Conservation (phyloP, 2,797 vertebrate species). For the Anabas testudineus region DNA sequence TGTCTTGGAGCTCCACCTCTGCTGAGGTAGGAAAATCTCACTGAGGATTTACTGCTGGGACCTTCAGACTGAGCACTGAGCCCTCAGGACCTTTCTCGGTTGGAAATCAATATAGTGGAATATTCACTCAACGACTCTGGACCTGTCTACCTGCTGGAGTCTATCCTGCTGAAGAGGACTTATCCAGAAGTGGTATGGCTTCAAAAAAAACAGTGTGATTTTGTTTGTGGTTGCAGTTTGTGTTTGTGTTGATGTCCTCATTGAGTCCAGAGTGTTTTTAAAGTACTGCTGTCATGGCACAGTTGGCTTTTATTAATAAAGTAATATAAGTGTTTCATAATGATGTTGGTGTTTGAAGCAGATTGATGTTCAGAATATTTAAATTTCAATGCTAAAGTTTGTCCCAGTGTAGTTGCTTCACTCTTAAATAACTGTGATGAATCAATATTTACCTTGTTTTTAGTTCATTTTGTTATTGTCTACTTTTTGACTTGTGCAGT, state of each 20-base stretch:
- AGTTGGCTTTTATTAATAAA: background rate
- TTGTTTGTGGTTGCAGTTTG: conserved; percentile 6
- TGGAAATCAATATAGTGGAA: conserved; percentile 54
- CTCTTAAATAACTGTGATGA: background rate
- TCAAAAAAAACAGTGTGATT: conserved; percentile 14
- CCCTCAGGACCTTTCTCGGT: conserved; percentile 23
- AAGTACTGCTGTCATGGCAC: background rate
- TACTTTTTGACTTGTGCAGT: conserved; percentile 66
- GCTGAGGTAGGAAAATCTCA: conserved; percentile 68
- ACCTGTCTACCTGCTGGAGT: conserved; percentile 35
- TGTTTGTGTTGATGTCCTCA: background rate
- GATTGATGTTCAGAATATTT: background rate
- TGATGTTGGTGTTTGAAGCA: background rate
- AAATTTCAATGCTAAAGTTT: background rate
- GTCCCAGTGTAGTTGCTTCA: background rate
- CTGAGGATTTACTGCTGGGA: conserved; percentile 64
- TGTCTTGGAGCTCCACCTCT: conserved; percentile 63
- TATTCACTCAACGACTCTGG: conserved; percentile 37
- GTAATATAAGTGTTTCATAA: background rate
- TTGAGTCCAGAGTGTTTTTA: background rate
- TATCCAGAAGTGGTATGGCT: conserved; percentile 65
- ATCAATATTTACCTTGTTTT: background rate
- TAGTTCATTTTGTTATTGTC: conserved; percentile 17
- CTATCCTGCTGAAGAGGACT: conserved; percentile 37
- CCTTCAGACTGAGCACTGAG: conserved; percentile 46